Base-by-base conservation (phyloP, 2,113 vertebrate genomes). In the Struthidea cinerea region DNA sequence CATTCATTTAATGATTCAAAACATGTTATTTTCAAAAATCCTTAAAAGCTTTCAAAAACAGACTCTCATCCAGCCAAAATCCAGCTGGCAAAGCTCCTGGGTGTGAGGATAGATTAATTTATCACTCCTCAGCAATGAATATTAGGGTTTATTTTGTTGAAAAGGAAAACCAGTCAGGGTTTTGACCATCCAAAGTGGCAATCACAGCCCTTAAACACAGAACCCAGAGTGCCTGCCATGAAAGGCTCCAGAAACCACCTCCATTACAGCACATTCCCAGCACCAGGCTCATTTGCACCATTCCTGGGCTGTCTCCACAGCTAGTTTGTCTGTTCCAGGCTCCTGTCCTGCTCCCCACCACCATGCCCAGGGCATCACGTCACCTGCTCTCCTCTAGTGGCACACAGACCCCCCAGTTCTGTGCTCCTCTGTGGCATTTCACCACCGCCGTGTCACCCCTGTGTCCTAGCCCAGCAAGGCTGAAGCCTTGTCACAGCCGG, bases 21-120 rank as follows among this genome's bases (percentile, higher is more conserved):
- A 65, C 88, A 89, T 90, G 89, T 46, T 89, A 65, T 90, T 90
- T 93, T 92, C 88, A 77, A 89, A 95, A 53, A 89, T 94, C 68
- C 71, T 75, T 81, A 60, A 92, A 89, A 75, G 56, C 84, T 85
- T 96, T 56, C 73, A 79, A 75, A 94, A 97, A 97, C 91, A 96
- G 82, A 81, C 46, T 94, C 77, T 74, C 42, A 85, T 74, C 70
- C 91, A 95, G 83, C 93, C 96, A 93, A 49, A 44, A 75, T 83
- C 71, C 57, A 75, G 28, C 94, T 96, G 96, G 92, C 92, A 92
- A 92, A 91, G 87, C 90, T 94, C 91, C 87, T 94, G 55, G 14
- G 61, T 60, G 41, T 35, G 27, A 86, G 87, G 70, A 97, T 52
- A 87, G 90, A 95, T 92, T 93, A 94, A 92, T 93, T 94, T 92